Evolutionary conservation across 2,113 vertebrate genomes (phyloP).

Genomic region (Apaloderma vittatum): DNA sequence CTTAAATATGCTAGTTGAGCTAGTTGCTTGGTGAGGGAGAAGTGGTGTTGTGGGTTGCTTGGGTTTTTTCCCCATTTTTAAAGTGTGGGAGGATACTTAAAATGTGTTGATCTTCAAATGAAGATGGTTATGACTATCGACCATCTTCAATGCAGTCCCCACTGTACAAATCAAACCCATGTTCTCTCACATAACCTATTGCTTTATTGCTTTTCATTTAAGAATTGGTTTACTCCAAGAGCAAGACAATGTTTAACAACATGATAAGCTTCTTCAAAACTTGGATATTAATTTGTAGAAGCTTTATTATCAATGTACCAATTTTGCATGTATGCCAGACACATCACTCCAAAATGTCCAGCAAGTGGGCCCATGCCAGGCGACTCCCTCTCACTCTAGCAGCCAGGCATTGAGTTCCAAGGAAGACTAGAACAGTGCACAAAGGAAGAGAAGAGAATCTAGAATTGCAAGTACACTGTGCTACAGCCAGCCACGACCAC

Average conservation of each 20-base stretch:
- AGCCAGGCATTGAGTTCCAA: not conserved
- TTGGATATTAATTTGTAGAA: not conserved
- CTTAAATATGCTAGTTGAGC: not conserved
- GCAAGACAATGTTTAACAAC: not conserved
- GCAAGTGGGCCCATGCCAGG: not conserved
- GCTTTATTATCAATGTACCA: not conserved
- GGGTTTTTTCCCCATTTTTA: not conserved
- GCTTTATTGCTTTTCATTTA: not conserved
- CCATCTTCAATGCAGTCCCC: not conserved
- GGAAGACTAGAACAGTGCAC: no score
- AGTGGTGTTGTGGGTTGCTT: no score
- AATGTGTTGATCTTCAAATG: not conserved
- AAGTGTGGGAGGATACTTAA: not conserved
- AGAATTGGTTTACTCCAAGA: not conserved
- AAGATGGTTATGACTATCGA: not conserved
- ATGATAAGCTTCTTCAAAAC: not conserved
- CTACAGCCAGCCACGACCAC: not conserved
- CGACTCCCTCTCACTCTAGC: not conserved
- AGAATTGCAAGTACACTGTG: not conserved
- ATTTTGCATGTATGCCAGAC: not conserved
- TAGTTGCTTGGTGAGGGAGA: not conserved
- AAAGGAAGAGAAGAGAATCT: not conserved
- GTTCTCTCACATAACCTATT: not conserved
- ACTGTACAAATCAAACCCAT: not conserved
- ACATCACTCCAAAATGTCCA: not conserved